A percentile compares a stretch with the other conserved stretches of the same genome.
phyloP scores from a whole-genome alignment of 2,888 invertebrate genomes.

The Catocala nupta region DNA sequence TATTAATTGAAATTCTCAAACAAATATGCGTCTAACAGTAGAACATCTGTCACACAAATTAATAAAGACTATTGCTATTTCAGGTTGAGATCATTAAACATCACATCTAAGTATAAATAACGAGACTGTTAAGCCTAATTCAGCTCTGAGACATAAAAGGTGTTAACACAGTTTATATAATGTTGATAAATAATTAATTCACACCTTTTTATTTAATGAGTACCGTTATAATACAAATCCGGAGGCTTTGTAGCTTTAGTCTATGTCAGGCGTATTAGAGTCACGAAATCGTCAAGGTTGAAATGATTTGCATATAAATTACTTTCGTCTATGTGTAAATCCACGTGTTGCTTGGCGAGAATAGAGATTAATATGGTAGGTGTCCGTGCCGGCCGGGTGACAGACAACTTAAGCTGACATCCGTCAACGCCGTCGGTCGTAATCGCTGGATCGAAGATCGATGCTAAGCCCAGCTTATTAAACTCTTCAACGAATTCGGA shows the following conservation, averaged over 20 bases:
- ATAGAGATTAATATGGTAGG: conserved; percentile 85
- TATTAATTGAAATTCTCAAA: conserved; percentile 65
- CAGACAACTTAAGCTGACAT: conserved; percentile 86
- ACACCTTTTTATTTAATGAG: conserved; percentile 58
- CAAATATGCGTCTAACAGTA: conserved; percentile 26
- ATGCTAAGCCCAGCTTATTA: conserved; percentile 85
- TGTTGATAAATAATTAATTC: conserved; percentile 59
- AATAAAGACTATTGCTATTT: conserved; percentile 4
- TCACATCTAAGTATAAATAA: not conserved
- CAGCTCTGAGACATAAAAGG: not conserved
- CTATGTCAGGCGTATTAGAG: conserved; percentile 75
- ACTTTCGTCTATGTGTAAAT: conserved; percentile 84
- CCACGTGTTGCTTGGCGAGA: conserved; percentile 84
- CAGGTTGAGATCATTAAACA: conserved; percentile 4
- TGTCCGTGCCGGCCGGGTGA: conserved; percentile 78
- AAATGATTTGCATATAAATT: conserved; percentile 87
- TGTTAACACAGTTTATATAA: conserved; percentile 11
- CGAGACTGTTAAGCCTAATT: not conserved
- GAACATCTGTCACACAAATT: conserved; percentile 20
- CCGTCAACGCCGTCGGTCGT: conserved; percentile 83
- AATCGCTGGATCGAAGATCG: conserved; percentile 85
- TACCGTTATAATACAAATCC: conserved; percentile 69
- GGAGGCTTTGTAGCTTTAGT: conserved; percentile 65
- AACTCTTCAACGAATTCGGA: conserved; percentile 78
- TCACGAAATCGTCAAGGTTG: conserved; percentile 82